These are phyloP conservation scores for Dryococelus australis DNA, from an alignment of 2,888 invertebrate species.

Conservation along the genomic window DNA sequence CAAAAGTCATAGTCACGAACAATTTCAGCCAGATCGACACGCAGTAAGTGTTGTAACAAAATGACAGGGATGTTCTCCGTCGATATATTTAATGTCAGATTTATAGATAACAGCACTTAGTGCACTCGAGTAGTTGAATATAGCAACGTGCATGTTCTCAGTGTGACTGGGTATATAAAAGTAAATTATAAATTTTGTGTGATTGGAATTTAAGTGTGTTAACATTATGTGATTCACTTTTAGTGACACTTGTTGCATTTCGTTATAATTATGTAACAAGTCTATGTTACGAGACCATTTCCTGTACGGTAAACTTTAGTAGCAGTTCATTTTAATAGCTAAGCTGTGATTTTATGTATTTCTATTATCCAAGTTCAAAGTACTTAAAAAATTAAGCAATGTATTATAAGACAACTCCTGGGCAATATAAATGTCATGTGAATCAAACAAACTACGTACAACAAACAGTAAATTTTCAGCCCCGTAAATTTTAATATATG, in stretches of 20 bases:
- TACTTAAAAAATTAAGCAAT: too few relatives aligned
- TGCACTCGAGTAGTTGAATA: neutral
- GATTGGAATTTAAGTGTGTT: neutral
- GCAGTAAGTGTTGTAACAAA: neutral
- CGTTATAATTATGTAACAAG: neutral
- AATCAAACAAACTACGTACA: too few relatives aligned
- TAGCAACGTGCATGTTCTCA: neutral
- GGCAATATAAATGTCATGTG: too few relatives aligned
- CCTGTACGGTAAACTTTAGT: neutral
- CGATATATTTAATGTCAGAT: neutral
- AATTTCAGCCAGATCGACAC: neutral
- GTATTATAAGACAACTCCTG: too few relatives aligned
- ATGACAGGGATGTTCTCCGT: neutral
- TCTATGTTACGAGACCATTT: neutral
- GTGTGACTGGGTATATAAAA: constrained; percentile 1
- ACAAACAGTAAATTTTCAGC: too few relatives aligned
- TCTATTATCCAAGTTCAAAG: too few relatives aligned
- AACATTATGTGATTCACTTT: neutral
- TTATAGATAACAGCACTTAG: neutral
- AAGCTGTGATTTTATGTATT: too few relatives aligned
- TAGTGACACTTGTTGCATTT: neutral
- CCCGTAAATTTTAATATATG: too few relatives aligned
- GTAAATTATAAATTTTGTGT: constrained; percentile 8
- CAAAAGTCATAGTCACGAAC: neutral
- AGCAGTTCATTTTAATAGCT: too few relatives aligned